Evolutionary conservation across 92 coral and sea anemone species (phyloP).

Genomic region (Epizoanthus rinbou): DNA sequence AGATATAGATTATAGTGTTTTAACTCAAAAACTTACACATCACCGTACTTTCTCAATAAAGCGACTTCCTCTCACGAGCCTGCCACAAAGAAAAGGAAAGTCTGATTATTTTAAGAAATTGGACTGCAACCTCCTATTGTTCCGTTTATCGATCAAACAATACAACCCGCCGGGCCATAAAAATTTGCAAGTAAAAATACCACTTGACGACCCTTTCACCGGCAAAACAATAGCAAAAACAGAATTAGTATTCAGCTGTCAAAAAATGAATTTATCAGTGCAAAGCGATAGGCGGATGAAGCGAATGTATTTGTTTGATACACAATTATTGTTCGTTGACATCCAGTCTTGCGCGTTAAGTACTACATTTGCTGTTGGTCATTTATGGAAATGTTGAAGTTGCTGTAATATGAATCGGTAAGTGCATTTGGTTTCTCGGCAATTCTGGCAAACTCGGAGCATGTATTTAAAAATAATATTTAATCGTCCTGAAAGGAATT

Average conservation of each 20-base stretch:
- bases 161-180: conserved; percentile 16
- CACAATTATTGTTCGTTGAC: too few species aligned
- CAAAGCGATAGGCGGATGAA: conserved; percentile 29
- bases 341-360: too few species aligned
- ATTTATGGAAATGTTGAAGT: too few species aligned
- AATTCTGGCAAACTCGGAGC: too few species aligned
- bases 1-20: background rate
- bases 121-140: conserved; percentile 18
- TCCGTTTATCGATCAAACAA: conserved; percentile 26
- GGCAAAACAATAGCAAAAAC: conserved; percentile 42
- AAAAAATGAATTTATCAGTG: conserved; percentile 16
- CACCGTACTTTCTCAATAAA: background rate
- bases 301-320: background rate
- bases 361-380: too few species aligned
- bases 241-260: conserved; percentile 41
- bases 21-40: background rate
- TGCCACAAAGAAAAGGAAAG: background rate
- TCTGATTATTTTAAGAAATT: background rate
- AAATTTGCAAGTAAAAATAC: conserved; percentile 40
- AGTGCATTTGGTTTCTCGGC: too few species aligned
- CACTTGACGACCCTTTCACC: background rate
- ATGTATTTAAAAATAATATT: too few species aligned
- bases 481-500: too few species aligned
- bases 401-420: too few species aligned
- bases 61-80: background rate